These are phyloP conservation scores for Ophion costatus DNA, from an alignment of 2,888 invertebrate species.

Conservation along the genomic window DNA sequence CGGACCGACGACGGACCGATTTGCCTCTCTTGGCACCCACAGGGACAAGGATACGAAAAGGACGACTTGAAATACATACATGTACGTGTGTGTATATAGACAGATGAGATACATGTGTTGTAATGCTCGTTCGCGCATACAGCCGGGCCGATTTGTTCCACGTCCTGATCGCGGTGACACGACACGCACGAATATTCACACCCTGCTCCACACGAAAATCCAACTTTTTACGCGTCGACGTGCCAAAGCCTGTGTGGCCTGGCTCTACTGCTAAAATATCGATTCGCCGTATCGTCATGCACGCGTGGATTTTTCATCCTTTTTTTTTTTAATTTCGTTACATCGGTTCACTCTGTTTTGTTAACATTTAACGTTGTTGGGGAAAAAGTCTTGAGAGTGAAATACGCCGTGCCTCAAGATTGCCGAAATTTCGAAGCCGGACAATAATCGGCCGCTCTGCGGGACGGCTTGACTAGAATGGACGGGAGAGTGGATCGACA, in stretches of 20 bases:
- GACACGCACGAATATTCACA: conserved; percentile 67
- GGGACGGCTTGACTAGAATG: too few relatives aligned
- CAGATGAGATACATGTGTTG: conserved; percentile 2
- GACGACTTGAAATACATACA: conserved; percentile 12
- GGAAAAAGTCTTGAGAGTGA: too few relatives aligned
- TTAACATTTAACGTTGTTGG: too few relatives aligned
- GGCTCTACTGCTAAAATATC: conserved; percentile 53
- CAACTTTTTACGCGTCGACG: conserved; percentile 44
- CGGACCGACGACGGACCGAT: conserved; percentile 65
- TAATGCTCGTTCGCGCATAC: conserved; percentile 42
- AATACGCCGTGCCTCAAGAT: too few relatives aligned
- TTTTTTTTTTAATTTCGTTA: not conserved
- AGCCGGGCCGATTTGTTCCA: conserved; percentile 68
- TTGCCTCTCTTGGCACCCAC: conserved; percentile 60
- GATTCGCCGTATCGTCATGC: conserved; percentile 43
- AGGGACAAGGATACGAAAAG: conserved; percentile 49
- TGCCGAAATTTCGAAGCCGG: too few relatives aligned
- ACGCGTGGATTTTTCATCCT: not conserved
- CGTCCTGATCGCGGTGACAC: conserved; percentile 64
- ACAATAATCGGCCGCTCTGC: too few relatives aligned
- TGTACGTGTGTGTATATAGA: not conserved
- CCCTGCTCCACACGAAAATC: conserved; percentile 33
- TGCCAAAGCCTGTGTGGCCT: conserved; percentile 36
- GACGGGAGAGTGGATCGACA: too few relatives aligned
- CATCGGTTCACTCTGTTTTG: not conserved